Percentiles rank a stretch among this genome's conserved stretches.
phyloP scores from a whole-genome alignment of 2,888 invertebrate genomes.

The Saturnia pavonia region DNA sequence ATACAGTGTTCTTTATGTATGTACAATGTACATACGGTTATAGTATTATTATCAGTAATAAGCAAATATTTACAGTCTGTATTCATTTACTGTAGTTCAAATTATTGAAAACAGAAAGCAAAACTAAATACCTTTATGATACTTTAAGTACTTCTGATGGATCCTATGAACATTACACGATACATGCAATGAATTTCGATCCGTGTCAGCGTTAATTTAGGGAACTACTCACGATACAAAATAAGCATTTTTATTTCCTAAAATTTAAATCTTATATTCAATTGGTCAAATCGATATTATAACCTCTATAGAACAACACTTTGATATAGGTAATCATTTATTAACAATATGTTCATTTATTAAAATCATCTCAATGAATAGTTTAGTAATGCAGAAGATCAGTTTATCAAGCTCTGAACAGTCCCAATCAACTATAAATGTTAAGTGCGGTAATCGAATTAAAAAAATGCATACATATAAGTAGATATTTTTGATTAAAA shows the following conservation, averaged over 20 bases:
- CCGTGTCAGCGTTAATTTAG: conserved; percentile 3
- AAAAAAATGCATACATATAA: too few species aligned
- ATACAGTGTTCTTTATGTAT: conserved; percentile 21
- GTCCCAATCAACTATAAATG: too few species aligned
- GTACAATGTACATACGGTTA: too few species aligned
- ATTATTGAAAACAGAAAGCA: neutral
- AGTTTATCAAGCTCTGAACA: too few species aligned
- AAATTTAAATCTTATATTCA: too few species aligned
- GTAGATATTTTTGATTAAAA: too few species aligned
- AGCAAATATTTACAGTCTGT: neutral
- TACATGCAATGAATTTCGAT: neutral
- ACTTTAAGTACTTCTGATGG: conserved; percentile 31
- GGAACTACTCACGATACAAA: conserved; percentile 4
- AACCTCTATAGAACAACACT: neutral
- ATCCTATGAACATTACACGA: conserved; percentile 17
- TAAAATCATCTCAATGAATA: too few species aligned
- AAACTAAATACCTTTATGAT: neutral
- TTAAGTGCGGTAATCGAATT: too few species aligned
- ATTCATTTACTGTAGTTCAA: neutral
- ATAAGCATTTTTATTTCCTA: too few species aligned
- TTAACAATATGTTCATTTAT: neutral
- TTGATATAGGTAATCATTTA: neutral
- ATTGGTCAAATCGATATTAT: neutral
- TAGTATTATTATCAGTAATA: neutral
- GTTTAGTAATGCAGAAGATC: too few species aligned